Base-by-base conservation (phyloP, 1,140 invertebrate species). In the Panagrolaimus sp. region DNA sequence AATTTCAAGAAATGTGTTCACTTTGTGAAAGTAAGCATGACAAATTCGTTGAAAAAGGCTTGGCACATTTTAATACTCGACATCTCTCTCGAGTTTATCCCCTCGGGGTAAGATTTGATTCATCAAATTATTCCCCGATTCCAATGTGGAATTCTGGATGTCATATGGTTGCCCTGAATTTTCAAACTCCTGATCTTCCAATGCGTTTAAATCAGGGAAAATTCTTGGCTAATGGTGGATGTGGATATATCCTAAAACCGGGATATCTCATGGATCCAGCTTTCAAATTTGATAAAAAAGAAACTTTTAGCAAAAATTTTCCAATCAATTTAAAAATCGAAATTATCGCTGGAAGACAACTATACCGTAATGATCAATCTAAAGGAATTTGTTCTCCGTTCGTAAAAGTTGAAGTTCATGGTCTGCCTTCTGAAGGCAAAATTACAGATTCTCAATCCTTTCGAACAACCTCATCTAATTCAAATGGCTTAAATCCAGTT, bases 401-500 rank as follows among this genome's bases (percentile, higher is more conserved):
- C 83, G 91, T 98, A 7, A 93, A 97, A 80, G 88, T 98, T 12
- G 95, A 98, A 87, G 85, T 98, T 43, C 84, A 91, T 47, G 96
- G 96, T 0, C 89, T 93, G 26, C 90, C 93, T n/a, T 38, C 7
- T 38, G 32, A n/a, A n/a, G n/a, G n/a, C n/a, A n/a, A n/a, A n/a
- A n/a, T n/a, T n/a, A 92, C 89, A 84, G 94, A 97, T 83, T 88
- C 85, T 62, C 85, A 89, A 46, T 94, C 93, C 83, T 88, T 90
- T 68, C 90, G 90, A 72, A 96, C 94, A 0, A 91, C 89, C 83
- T 90, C 90, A 47, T 89, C 91, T 73, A 84, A 88, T 78, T 93
- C 96, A 81, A 98, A 98, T 87, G 96, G 95, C 24, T 89, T 98
- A 58, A 96, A 96, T 87, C 96, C 96, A 0, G 87, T 91, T 47